phyloP scores from a whole-genome alignment of 2,888 invertebrate species.

The Tromatobia lineatoria region DNA sequence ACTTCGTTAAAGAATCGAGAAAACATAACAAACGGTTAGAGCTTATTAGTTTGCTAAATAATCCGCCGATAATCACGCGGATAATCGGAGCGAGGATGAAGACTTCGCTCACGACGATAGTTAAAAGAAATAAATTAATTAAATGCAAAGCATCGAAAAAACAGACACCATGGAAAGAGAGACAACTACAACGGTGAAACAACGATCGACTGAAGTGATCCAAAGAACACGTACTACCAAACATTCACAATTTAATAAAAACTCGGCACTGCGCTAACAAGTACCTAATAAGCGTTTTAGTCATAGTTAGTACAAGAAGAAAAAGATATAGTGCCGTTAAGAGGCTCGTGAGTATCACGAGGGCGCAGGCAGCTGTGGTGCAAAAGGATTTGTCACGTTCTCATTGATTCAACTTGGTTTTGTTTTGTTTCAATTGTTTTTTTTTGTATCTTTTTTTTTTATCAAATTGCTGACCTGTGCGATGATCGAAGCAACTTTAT shows the following conservation, averaged over 20 bases:
- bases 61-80: constrained; percentile 57
- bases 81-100: constrained; percentile 58
- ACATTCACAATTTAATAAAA: constrained; percentile 57
- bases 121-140: constrained; percentile 32
- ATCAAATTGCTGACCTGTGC: constrained; percentile 87
- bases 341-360: constrained; percentile 56
- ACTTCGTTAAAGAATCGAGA: constrained; percentile 13
- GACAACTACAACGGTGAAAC: constrained; percentile 65
- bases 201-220: constrained; percentile 48
- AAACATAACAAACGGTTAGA: constrained; percentile 6
- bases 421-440: constrained; percentile 17
- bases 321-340: constrained; percentile 53
- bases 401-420: constrained; percentile 52
- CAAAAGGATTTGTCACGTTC: constrained; percentile 54
- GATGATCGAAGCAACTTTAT: constrained; percentile 91
- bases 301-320: constrained; percentile 45
- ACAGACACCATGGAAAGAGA: constrained; percentile 61
- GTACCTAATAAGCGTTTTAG: constrained; percentile 59
- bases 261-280: constrained; percentile 62
- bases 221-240: constrained; percentile 65
- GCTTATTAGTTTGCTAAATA: constrained; percentile 1
- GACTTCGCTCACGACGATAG: constrained; percentile 37
- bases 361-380: constrained; percentile 66
- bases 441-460: constrained; percentile 17
- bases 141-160: constrained; percentile 58